Conservation (phyloP, 1,140 invertebrate genomes). For the Lepidotrigona ventralis region DNA sequence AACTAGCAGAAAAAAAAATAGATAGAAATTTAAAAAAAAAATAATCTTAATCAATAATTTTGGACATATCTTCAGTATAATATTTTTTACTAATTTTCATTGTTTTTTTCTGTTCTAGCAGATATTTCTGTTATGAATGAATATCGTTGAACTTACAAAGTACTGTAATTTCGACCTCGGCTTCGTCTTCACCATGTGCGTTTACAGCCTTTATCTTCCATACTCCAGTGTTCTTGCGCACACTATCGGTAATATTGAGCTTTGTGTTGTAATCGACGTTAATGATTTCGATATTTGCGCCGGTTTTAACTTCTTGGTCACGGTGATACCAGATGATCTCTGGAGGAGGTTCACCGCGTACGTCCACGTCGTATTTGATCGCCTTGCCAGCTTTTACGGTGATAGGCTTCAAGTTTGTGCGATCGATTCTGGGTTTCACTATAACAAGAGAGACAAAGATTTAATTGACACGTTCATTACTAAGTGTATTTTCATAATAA, state of each 20-base stretch:
- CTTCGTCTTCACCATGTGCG: constrained; percentile 95
- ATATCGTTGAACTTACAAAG: constrained; percentile 83
- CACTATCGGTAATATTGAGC: constrained; percentile 91
- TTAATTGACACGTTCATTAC: no score
- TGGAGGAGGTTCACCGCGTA: constrained; percentile 96
- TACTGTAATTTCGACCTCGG: constrained; percentile 95
- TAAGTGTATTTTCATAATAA: no score
- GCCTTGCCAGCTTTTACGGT: constrained; percentile 94
- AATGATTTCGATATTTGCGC: constrained; percentile 89
- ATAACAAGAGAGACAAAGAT: neutral
- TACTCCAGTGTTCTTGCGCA: constrained; percentile 91
- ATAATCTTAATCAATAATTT: neutral
- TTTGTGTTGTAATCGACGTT: constrained; percentile 97
- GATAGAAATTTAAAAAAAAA: no score
- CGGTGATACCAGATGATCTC: constrained; percentile 92
- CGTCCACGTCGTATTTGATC: constrained; percentile 95
- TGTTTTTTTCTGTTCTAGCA: neutral
- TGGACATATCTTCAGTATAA: neutral
- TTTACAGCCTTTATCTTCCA: constrained; percentile 96
- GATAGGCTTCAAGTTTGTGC: constrained; percentile 95
- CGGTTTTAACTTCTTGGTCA: constrained; percentile 81
- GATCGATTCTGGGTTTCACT: constrained; percentile 98
- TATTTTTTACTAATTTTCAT: neutral
- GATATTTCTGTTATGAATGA: neutral
- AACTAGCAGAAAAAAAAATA: no score